These are phyloP conservation scores for Nettapus auritus DNA, from an alignment of 2,113 vertebrate genomes.

Conservation along the genomic window DNA sequence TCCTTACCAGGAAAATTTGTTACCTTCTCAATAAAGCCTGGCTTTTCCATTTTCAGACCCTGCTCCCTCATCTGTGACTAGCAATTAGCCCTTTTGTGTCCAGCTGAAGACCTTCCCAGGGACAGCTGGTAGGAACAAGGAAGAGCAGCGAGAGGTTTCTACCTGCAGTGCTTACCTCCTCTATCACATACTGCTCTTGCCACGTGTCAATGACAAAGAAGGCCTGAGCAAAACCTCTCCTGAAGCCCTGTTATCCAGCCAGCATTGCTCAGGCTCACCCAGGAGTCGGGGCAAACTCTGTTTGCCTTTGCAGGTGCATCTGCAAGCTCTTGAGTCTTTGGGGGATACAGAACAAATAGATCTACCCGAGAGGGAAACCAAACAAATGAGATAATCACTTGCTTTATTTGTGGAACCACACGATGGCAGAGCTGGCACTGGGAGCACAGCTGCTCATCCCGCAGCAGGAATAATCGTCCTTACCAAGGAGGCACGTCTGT, in stretches of 20 bases:
- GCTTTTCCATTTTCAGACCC: not conserved
- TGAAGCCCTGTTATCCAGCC: not conserved
- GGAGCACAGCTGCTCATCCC: constrained; percentile 1
- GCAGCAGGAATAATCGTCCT: not conserved
- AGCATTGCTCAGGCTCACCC: too few relatives aligned
- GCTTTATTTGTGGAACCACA: not conserved
- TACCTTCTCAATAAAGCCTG: too few relatives aligned
- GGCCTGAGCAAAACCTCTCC: not conserved
- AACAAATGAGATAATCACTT: not conserved
- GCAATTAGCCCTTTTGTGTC: not conserved
- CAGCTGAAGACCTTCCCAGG: not conserved
- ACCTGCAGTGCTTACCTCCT: not conserved
- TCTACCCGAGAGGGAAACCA: not conserved
- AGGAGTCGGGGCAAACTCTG: not conserved
- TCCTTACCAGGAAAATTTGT: not conserved
- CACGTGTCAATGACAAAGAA: not conserved
- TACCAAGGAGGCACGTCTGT: not conserved
- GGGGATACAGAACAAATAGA: not conserved
- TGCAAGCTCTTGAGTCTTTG: not conserved
- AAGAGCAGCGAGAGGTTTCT: not conserved
- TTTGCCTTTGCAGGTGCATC: not conserved
- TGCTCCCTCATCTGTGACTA: not conserved
- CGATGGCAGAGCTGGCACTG: not conserved
- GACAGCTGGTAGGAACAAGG: not conserved
- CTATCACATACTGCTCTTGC: not conserved